phyloP scores from a whole-genome alignment of 2,888 invertebrate species.

The Gerris lacustris region DNA sequence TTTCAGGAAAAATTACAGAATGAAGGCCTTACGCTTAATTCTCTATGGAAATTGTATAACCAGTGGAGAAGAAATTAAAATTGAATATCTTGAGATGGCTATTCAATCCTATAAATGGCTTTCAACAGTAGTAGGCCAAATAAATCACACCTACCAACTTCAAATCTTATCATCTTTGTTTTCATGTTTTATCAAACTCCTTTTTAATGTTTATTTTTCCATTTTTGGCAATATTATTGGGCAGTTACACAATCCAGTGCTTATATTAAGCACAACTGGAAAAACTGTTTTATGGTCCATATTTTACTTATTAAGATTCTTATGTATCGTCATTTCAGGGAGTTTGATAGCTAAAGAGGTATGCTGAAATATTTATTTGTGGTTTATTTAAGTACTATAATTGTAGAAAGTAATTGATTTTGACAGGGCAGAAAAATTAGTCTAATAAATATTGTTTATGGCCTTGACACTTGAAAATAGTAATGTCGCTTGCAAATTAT shows the following conservation, averaged over 20 bases:
- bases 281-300: not conserved
- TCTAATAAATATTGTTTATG: too few relatives aligned
- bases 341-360: not conserved
- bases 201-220: conserved; percentile 25
- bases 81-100: not conserved
- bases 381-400: not conserved
- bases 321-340: not conserved
- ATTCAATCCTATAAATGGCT: not conserved
- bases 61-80: not conserved
- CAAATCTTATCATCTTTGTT: conserved; percentile 21
- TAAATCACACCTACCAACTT: conserved; percentile 20
- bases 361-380: not conserved
- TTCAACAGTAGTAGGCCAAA: not conserved
- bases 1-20: too few relatives aligned
- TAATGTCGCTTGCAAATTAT: too few relatives aligned
- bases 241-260: not conserved
- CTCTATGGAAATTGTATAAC: too few relatives aligned
- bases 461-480: too few relatives aligned
- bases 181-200: conserved; percentile 20
- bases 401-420: too few relatives aligned
- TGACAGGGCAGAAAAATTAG: too few relatives aligned
- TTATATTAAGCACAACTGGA: not conserved
- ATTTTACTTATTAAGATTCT: not conserved
- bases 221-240: conserved; percentile 7
- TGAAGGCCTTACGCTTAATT: too few relatives aligned